These are phyloP conservation scores for Apeltes quadracus DNA, from an alignment of 2,113 vertebrate species.

Conservation along the genomic window DNA sequence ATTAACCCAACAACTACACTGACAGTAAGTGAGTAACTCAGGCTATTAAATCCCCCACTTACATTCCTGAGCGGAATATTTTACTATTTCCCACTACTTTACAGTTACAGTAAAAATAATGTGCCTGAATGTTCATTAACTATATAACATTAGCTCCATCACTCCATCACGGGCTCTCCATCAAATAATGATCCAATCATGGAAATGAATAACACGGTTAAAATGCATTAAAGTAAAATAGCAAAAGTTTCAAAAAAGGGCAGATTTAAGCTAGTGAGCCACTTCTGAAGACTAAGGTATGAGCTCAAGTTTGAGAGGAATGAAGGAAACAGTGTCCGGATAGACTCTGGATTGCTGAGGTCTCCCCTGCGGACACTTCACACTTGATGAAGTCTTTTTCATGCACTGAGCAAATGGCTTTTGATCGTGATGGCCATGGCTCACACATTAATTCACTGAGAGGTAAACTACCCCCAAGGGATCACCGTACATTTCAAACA, in stretches of 20 bases:
- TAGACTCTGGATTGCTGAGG: not conserved
- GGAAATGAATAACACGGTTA: not conserved
- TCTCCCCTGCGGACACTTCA: not conserved
- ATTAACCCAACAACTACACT: not conserved
- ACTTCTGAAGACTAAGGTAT: not conserved
- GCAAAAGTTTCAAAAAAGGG: not conserved
- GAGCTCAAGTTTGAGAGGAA: not conserved
- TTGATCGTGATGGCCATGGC: too few species aligned
- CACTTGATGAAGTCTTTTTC: constrained; percentile 10
- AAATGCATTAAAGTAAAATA: not conserved
- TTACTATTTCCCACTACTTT: not conserved
- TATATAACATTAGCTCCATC: not conserved
- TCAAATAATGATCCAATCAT: not conserved
- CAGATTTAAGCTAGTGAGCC: too few species aligned
- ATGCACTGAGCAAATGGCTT: not conserved
- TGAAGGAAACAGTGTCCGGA: not conserved
- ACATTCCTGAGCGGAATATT: not conserved
- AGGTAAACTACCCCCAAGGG: not conserved
- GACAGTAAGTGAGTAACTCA: not conserved
- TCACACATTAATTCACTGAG: not conserved
- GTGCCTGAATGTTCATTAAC: not conserved
- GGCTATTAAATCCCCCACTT: not conserved
- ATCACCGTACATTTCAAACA: not conserved
- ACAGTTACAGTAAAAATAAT: not conserved
- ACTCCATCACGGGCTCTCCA: too few species aligned